phyloP scores from a whole-genome alignment of 2,888 invertebrate genomes.

The Anthrax anthrax region DNA sequence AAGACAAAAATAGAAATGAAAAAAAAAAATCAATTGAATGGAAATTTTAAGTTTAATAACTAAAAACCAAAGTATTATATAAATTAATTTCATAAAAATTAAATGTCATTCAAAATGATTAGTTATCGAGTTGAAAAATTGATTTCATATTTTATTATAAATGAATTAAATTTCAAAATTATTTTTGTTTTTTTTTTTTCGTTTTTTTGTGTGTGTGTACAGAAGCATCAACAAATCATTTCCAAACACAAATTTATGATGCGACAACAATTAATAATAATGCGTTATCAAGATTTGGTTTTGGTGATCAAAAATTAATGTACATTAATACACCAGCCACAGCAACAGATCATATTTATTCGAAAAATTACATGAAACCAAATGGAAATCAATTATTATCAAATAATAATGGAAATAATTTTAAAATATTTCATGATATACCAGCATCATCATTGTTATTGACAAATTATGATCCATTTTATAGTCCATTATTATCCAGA shows the following conservation, averaged over 20 bases:
- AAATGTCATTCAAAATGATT: too few species aligned
- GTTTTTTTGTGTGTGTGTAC: too few species aligned
- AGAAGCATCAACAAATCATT: conserved; percentile 33
- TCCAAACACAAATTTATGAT: conserved; percentile 21
- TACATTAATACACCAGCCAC: conserved; percentile 43
- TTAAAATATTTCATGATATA: conserved; percentile 76
- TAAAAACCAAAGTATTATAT: too few species aligned
- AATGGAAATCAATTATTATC: neutral
- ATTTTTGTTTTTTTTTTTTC: neutral
- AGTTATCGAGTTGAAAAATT: too few species aligned
- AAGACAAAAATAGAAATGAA: too few species aligned
- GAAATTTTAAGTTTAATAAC: too few species aligned
- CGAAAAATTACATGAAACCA: conserved; percentile 37
- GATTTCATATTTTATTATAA: too few species aligned
- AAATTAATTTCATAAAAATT: too few species aligned
- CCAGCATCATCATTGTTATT: conserved; percentile 67
- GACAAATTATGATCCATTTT: conserved; percentile 81
- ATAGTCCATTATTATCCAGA: conserved; percentile 70
- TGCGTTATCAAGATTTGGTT: conserved; percentile 37
- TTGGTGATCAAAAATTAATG: conserved; percentile 47
- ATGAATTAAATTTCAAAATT: neutral
- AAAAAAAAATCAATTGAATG: too few species aligned
- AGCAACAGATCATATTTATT: conserved; percentile 36
- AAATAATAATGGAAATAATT: conserved; percentile 38
- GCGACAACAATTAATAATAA: conserved; percentile 19